These are phyloP conservation scores for Cygnus buccinator DNA, from an alignment of 2,113 vertebrate species.

Conservation along the genomic window DNA sequence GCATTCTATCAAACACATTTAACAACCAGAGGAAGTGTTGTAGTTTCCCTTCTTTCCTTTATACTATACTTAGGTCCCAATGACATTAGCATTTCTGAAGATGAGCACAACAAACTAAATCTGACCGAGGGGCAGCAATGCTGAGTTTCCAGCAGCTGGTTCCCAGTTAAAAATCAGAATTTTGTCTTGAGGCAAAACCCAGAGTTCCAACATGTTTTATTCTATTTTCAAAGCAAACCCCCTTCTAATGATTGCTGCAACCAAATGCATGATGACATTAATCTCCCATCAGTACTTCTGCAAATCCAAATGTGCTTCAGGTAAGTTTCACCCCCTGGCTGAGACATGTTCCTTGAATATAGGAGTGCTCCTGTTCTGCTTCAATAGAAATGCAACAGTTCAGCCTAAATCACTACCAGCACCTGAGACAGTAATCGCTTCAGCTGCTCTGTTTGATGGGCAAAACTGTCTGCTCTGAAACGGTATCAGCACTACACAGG, in stretches of 20 bases:
- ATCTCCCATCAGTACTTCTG: not conserved
- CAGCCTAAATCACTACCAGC: not conserved
- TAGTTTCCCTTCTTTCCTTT: not conserved
- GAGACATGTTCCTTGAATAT: not conserved
- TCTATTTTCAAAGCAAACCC: not conserved
- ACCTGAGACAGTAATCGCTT: not conserved
- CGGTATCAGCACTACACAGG: fast-evolving
- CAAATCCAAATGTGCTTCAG: not conserved
- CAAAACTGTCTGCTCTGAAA: not conserved
- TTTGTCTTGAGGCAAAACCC: not conserved
- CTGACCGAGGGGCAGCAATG: not conserved
- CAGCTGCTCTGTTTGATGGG: not conserved
- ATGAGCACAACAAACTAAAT: not conserved
- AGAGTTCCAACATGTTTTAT: not conserved
- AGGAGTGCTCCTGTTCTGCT: not conserved
- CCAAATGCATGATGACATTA: not conserved
- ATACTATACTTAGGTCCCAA: not conserved
- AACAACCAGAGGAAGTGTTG: not conserved
- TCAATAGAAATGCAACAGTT: not conserved
- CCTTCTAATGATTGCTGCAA: not conserved
- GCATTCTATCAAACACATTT: fast-evolving
- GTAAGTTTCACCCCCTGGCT: not conserved
- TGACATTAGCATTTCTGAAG: not conserved
- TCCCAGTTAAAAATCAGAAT: not conserved
- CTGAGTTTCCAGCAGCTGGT: not conserved